Base-by-base conservation (phyloP, 2,888 invertebrate genomes). In the Pristionchus maxplancki region DNA sequence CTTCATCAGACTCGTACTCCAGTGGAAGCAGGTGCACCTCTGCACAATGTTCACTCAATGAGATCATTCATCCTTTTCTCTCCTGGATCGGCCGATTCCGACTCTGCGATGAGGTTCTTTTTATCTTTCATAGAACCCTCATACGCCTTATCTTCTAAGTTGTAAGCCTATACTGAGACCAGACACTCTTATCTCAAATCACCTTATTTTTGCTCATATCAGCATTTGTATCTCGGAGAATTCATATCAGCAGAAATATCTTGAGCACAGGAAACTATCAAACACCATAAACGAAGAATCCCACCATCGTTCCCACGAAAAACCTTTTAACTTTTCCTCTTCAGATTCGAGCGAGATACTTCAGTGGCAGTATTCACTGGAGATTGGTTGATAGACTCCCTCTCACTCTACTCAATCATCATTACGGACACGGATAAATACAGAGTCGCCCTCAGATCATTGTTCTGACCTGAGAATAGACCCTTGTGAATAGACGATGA, bases 301-400 rank as follows among this genome's bases (percentile, higher is more conserved):
- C 44, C 6, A 44, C 6, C 44, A 44, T 44, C 44, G 44, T 44
- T 9, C 8, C 44, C 11, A 6, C 44, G 44, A 11, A 44, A 11
- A 44, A 9, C 53, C 53, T 53, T 17, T 3, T 53, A n/a, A 24
- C 6, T 24, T 3, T n/a, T n/a, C 24, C 5, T 50, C 9, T 83
- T 83, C 31, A 74, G 74, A 62, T 88, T 88, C 81, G 88, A 88
- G 62, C 37, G 48, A 24, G 88, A 88, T 44, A 78, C 58, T 20
- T 40, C 88, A n/a, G 62, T 81, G 17, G 40, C 81, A 31, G 88
- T 88, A 28, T 78, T 88, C 88, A 78, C 78, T 31, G 88, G 71
- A 37, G 87, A 87, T 53, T 87, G 87, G 87, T 17, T 87, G 28
- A 44, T 87, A 6, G 87, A 87, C 15, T 87, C 87, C 20, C 67